Percentiles rank a stretch among this genome's conserved stretches.
These are phyloP conservation scores for Empidonax traillii DNA, from an alignment of 2,113 vertebrate genomes.

Conservation along the genomic window DNA sequence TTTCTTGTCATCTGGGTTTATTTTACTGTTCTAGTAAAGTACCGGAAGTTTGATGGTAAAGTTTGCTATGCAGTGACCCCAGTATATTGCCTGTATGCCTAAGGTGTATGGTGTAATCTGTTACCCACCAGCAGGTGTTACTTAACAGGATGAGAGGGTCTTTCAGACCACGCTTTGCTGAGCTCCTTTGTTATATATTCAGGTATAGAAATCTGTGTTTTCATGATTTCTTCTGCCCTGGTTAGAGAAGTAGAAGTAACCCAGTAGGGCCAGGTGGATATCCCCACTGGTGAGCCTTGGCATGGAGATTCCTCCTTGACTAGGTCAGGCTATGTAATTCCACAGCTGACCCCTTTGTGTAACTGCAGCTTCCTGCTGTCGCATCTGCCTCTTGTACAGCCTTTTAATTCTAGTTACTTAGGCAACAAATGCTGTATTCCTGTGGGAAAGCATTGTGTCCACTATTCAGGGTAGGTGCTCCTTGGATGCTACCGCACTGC, in stretches of 20 bases:
- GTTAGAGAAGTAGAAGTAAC: not conserved
- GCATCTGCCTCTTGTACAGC: not conserved
- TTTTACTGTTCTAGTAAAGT: not conserved
- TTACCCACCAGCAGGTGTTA: not conserved
- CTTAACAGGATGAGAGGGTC: not conserved
- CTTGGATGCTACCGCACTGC: not conserved
- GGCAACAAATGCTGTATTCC: not conserved
- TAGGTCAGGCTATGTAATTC: not conserved
- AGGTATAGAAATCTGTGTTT: not conserved
- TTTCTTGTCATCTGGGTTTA: not conserved
- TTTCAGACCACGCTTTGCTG: not conserved
- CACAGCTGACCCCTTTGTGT: not conserved
- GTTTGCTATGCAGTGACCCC: not conserved
- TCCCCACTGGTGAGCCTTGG: not conserved
- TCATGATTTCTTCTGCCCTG: not conserved
- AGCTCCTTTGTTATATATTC: not conserved
- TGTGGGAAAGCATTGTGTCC: not conserved
- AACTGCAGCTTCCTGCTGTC: not conserved
- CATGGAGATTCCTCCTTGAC: fast-evolving
- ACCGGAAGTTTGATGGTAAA: not conserved
- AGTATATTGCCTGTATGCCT: not conserved
- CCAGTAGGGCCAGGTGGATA: too few relatives aligned
- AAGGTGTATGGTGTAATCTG: not conserved
- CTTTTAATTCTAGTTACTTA: not conserved
- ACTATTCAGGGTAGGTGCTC: not conserved